These are phyloP conservation scores for Zosterops japonicus DNA, from an alignment of 2,113 vertebrate species.

Conservation along the genomic window DNA sequence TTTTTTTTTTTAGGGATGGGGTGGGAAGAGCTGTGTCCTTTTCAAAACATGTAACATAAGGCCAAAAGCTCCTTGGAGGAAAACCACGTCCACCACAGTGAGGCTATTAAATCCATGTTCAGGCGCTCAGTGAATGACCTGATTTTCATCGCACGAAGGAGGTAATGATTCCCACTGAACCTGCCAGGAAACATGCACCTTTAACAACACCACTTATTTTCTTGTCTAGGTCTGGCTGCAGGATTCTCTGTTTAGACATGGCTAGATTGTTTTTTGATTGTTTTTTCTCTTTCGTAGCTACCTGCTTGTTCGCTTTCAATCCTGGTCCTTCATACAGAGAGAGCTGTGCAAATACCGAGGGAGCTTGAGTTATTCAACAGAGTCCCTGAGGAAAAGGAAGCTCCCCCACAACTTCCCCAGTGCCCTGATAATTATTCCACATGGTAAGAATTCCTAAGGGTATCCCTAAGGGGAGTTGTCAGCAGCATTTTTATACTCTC, in stretches of 20 bases:
- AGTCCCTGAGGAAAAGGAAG: background rate
- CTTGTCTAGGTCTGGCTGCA: background rate
- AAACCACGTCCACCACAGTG: background rate
- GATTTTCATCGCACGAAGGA: background rate
- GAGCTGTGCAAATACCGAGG: background rate
- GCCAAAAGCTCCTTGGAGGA: slow-evolving; percentile 1
- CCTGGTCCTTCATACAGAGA: background rate
- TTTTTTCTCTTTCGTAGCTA: background rate
- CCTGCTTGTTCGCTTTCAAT: background rate
- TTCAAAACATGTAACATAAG: slow-evolving; percentile 38
- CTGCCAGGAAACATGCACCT: background rate
- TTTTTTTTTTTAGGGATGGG: slow-evolving; percentile 48
- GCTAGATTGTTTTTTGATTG: background rate
- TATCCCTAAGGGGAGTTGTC: background rate
- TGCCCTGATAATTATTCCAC: background rate
- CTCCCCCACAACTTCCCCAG: background rate
- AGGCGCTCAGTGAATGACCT: background rate
- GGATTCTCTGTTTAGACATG: background rate
- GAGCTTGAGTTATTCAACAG: background rate
- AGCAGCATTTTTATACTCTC: background rate
- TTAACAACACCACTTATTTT: background rate
- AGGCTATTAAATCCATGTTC: background rate
- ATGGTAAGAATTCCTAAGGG: background rate
- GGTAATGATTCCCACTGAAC: background rate
- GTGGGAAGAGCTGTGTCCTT: background rate